A percentile compares a stretch with the other conserved stretches of the same genome.
These are phyloP conservation scores for Tipula unca DNA, from an alignment of 2,888 invertebrate genomes.

Conservation along the genomic window DNA sequence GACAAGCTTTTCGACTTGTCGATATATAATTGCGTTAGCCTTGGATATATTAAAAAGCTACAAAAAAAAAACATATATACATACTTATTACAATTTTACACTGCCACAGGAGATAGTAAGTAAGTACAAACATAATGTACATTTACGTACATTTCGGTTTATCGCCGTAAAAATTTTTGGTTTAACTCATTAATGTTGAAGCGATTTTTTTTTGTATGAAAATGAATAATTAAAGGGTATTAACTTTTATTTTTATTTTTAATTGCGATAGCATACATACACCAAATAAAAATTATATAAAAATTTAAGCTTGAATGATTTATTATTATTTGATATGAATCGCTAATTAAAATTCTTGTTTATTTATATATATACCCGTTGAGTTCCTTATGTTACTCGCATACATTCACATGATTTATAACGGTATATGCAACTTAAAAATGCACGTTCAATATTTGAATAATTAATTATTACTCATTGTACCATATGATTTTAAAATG, in stretches of 20 bases:
- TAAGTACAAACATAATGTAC: background rate
- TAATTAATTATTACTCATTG: background rate
- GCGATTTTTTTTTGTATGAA: background rate
- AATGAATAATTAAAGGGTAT: background rate
- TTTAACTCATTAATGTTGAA: background rate
- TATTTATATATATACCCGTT: background rate
- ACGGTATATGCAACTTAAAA: background rate
- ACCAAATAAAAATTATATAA: background rate
- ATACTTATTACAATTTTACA: background rate
- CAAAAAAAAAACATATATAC: no score
- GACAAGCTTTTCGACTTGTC: background rate
- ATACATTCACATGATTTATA: background rate
- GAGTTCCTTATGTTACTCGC: background rate
- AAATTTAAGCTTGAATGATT: background rate
- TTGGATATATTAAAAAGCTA: background rate
- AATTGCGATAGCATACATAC: background rate
- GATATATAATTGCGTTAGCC: constrained; percentile 8
- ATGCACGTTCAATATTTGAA: background rate
- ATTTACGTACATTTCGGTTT: background rate
- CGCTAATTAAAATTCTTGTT: background rate
- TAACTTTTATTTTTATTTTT: background rate
- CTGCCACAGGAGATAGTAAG: background rate
- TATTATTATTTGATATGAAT: background rate
- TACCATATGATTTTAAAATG: background rate
- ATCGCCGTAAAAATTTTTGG: background rate